Conservation (phyloP, 2,797 vertebrate genomes). For the Mormyrops attenuatus region DNA sequence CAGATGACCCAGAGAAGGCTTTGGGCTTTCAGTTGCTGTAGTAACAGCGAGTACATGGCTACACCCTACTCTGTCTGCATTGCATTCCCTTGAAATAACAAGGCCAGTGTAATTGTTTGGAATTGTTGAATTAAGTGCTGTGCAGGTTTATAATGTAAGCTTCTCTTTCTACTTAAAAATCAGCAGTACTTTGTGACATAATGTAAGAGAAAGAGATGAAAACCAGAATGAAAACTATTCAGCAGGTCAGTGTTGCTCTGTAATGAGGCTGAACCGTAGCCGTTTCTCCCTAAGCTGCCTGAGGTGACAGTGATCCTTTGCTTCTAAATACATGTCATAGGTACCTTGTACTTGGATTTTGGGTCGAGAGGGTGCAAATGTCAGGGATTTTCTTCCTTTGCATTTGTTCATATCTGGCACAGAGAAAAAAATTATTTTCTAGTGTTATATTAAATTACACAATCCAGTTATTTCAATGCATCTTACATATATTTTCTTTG, state of each 20-base stretch:
- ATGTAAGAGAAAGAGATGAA: background rate
- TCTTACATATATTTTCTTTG: background rate
- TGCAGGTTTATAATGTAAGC: background rate
- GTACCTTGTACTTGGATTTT: background rate
- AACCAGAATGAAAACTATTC: background rate
- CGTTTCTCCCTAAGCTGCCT: background rate
- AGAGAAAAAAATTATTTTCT: background rate
- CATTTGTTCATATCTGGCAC: background rate
- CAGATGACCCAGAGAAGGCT: background rate
- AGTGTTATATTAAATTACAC: background rate
- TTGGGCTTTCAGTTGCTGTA: background rate
- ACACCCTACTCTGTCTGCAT: background rate
- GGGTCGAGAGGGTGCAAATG: background rate
- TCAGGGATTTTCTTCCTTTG: background rate
- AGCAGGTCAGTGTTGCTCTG: background rate
- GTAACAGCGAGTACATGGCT: background rate
- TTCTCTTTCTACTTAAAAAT: background rate
- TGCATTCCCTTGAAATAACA: background rate
- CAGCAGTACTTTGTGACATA: background rate
- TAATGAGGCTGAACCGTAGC: background rate
- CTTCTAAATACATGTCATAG: background rate
- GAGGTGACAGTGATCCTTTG: background rate
- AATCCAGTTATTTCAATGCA: background rate
- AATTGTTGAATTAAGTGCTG: background rate
- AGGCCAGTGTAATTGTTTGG: background rate